phyloP scores from a whole-genome alignment of 2,888 invertebrate genomes.

The Drosophila differens region DNA sequence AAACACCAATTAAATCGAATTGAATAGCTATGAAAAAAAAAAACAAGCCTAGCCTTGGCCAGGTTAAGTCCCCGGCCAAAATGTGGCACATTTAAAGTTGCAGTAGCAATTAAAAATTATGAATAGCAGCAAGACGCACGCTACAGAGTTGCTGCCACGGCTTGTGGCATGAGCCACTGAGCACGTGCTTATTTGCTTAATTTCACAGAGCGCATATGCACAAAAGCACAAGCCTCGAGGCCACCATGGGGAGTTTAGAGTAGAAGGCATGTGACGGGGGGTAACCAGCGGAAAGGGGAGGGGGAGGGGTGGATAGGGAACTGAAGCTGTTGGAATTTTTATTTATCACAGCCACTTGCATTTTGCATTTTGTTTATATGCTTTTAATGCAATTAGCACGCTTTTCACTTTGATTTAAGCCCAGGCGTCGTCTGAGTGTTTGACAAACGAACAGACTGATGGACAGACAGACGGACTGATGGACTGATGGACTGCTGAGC shows the following conservation, averaged over 20 bases:
- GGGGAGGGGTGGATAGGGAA: background rate
- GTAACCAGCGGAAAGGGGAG: background rate
- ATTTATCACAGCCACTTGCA: conserved; percentile 78
- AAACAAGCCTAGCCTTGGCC: background rate
- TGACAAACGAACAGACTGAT: conserved; percentile 33
- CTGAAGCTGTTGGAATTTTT: conserved; percentile 33
- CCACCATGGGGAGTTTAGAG: background rate
- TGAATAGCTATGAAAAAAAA: background rate
- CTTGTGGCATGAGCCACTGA: conserved; percentile 15
- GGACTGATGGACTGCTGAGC: background rate
- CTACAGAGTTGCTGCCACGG: conserved; percentile 47
- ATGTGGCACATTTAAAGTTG: conserved; percentile 48
- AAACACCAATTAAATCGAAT: conserved; percentile 13
- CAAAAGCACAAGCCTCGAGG: conserved; percentile 60
- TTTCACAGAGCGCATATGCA: conserved; percentile 73
- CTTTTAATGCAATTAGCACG: conserved; percentile 81
- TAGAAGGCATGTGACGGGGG: background rate
- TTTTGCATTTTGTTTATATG: conserved; percentile 80
- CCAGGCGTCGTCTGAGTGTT: conserved; percentile 61
- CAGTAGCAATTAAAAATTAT: conserved; percentile 61
- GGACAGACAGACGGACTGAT: conserved; percentile 2
- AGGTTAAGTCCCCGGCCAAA: conserved; percentile 8
- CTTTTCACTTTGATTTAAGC: conserved; percentile 81
- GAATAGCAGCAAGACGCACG: conserved; percentile 42
- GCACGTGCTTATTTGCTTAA: conserved; percentile 76